phyloP scores from a whole-genome alignment of 1,140 invertebrate genomes.

The Ostrea edulis region DNA sequence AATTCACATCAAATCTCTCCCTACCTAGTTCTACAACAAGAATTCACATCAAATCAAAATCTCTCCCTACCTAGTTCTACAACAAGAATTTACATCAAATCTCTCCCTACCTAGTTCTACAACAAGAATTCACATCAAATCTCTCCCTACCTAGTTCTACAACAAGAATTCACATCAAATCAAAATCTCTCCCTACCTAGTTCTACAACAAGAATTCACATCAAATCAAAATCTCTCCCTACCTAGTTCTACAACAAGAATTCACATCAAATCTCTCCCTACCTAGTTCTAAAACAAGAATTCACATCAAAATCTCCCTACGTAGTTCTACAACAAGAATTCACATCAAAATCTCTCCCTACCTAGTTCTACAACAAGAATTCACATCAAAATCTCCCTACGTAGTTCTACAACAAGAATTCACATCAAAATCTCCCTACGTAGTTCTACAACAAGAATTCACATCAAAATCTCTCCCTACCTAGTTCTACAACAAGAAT shows the following conservation, averaged over 20 bases:
- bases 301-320: conserved; percentile 58
- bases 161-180: conserved; percentile 23
- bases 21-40: conserved; percentile 63
- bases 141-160: conserved; percentile 64
- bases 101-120: conserved; percentile 64
- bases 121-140: conserved; percentile 50
- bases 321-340: conserved; percentile 61
- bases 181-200: conserved; percentile 61
- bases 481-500: conserved; percentile 61
- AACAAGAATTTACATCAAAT: conserved; percentile 50
- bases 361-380: conserved; percentile 62
- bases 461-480: conserved; percentile 59
- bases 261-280: conserved; percentile 57
- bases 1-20: conserved; percentile 55
- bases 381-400: conserved; percentile 58
- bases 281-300: conserved; percentile 62
- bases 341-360: conserved; percentile 59
- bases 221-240: conserved; percentile 62
- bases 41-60: conserved; percentile 53
- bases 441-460: conserved; percentile 61
- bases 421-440: conserved; percentile 58
- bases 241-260: conserved; percentile 62
- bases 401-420: conserved; percentile 61
- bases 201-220: conserved; percentile 59
- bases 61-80: conserved; percentile 64